These are phyloP conservation scores for Echinarachnius parma DNA, from an alignment of 53 echinoderm and acorn worm species.

Conservation along the genomic window DNA sequence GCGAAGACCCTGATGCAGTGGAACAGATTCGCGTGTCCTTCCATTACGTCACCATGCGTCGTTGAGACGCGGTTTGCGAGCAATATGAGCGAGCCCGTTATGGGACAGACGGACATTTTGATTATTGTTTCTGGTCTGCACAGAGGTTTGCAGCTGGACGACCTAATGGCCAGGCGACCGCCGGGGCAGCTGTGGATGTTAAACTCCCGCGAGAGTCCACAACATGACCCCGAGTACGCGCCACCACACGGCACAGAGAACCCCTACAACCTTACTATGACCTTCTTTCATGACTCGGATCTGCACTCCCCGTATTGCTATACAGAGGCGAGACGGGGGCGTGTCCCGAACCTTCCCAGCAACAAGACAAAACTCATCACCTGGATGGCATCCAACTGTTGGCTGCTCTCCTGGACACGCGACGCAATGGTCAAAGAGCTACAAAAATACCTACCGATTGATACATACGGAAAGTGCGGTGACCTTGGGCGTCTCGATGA, in stretches of 20 bases:
- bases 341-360: not conserved
- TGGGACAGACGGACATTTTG: slow-evolving; percentile 8
- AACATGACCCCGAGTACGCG: slow-evolving; percentile 28
- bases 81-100: not conserved
- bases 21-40: not conserved
- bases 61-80: slow-evolving; percentile 5
- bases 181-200: slow-evolving; percentile 28
- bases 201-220: slow-evolving; percentile 28
- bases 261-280: slow-evolving; percentile 42
- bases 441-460: slow-evolving; percentile 46
- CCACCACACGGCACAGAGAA: slow-evolving; percentile 10
- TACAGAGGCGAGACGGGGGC: slow-evolving; percentile 6
- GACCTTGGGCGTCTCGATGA: slow-evolving; percentile 48
- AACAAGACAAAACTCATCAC: slow-evolving; percentile 49
- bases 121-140: slow-evolving; percentile 18
- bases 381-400: slow-evolving; percentile 78
- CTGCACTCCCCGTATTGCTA: slow-evolving; percentile 58
- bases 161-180: slow-evolving; percentile 17
- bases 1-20: not conserved
- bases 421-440: slow-evolving; percentile 50
- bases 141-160: slow-evolving; percentile 2
- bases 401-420: slow-evolving; percentile 57
- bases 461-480: slow-evolving; percentile 67
- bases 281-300: slow-evolving; percentile 44
- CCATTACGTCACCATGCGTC: slow-evolving; percentile 12